Base-by-base conservation (phyloP, 2,113 vertebrate genomes). In the Pheucticus melanocephalus region DNA sequence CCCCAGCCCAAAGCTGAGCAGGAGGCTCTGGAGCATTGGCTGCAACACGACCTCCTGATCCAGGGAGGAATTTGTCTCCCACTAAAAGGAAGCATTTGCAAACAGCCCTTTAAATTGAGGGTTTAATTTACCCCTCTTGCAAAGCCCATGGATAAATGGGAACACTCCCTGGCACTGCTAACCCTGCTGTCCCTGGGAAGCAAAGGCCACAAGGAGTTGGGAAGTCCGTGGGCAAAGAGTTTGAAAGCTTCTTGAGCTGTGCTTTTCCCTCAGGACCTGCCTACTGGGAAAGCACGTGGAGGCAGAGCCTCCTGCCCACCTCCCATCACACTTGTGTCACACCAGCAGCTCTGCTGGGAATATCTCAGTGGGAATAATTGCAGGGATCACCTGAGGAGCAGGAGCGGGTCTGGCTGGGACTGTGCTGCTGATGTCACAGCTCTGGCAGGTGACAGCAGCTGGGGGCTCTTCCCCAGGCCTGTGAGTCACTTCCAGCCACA, bases 401-500 rank as follows among this genome's bases (percentile, higher is more conserved):
- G 69, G 35, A 22, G 19, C 22, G 17, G 59, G 27, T 22, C 40
- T 47, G 17, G 5, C 5, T 7, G 77, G 73, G 65, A 44, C 18
- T 1, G 1, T 45, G 86, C 39, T 3, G 7, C 33, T 69, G 93
- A 64, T 91, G 88, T 59, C 78, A 64, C 37, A 45, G 54, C 35
- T 78, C 42, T 22, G 10, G 25, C 75, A 93, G 85, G 82, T 69
- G 37, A 22, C 47, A 64, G 82, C 65, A 72, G 65, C 60, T 76
- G 22, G 15, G 44, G 60, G 53, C 14, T 1, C 45, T 44, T 89
- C 59, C 57, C 12, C 6, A 71, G 82, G 75, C 45, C 63, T 17
- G 21, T 94, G 95, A 94, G 71, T 94, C 92, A 96, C 7, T 53
- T 31, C 53, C 79, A 94, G 85, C 31, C 75, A 24, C 31, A 42